Percentiles rank a stretch among this genome's conserved stretches.
These are phyloP conservation scores for Cephalophus harveyi DNA, from an alignment of 2,113 vertebrate species.

Conservation along the genomic window DNA sequence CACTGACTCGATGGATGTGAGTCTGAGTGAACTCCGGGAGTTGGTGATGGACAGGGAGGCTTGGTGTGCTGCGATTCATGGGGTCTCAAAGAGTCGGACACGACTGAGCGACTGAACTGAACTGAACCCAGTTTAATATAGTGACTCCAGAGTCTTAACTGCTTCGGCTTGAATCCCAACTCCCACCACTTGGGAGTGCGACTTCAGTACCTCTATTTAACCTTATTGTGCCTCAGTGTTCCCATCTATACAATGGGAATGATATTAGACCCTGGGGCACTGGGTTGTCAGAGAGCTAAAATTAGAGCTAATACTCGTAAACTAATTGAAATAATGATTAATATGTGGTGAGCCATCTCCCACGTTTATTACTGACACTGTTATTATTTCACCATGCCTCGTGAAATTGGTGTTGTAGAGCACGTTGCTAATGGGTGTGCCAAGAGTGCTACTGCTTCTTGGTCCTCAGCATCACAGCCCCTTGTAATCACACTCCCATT, in stretches of 20 bases:
- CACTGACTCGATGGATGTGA: no score
- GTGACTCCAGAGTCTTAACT: background rate
- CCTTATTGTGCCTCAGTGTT: background rate
- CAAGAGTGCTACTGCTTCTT: background rate
- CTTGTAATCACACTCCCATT: background rate
- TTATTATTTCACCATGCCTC: background rate
- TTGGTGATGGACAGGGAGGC: no score
- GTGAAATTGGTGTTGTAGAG: background rate
- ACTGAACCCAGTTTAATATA: background rate
- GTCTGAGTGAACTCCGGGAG: no score
- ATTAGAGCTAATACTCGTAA: background rate
- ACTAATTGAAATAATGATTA: background rate
- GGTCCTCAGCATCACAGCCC: background rate
- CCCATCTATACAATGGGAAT: background rate
- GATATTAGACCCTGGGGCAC: background rate
- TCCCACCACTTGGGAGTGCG: background rate
- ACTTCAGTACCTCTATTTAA: background rate
- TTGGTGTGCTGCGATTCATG: no score
- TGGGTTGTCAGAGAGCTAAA: background rate
- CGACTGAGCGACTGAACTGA: no score
- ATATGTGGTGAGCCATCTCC: background rate
- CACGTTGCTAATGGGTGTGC: no score
- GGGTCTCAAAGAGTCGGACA: no score
- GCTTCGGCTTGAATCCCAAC: background rate
- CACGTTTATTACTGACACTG: fast-evolving